A percentile compares a stretch with the other conserved stretches of the same genome.
Evolutionary conservation across 2,797 vertebrate genomes (phyloP).

Genomic region (Premnoplex brunnescens): DNA sequence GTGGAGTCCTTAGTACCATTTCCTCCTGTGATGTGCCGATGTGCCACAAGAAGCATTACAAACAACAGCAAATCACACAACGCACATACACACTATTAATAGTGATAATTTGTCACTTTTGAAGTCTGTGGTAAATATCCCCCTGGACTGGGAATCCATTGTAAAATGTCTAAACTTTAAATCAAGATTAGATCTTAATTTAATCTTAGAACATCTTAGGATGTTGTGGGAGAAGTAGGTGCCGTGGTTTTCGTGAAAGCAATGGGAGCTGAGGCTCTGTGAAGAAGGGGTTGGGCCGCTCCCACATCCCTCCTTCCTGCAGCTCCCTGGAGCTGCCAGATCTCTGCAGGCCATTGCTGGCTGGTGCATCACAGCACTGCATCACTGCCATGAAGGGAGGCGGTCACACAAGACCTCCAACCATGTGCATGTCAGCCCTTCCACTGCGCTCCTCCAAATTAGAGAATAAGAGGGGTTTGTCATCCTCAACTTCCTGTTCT

Average conservation of each 20-base stretch:
- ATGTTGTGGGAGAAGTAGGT: background rate
- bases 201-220: background rate
- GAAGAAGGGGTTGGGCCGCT: background rate
- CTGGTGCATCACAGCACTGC: background rate
- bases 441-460: background rate
- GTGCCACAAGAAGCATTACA: background rate
- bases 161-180: slow-evolving; percentile 1
- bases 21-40: background rate
- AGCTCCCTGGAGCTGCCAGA: background rate
- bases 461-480: background rate
- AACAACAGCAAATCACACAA: background rate
- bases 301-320: background rate
- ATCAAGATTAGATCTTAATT: background rate
- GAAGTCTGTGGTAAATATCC: background rate
- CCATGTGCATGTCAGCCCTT: background rate
- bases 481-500: background rate
- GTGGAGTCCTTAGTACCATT: background rate
- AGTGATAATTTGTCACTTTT: background rate
- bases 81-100: background rate
- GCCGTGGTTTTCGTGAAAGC: background rate
- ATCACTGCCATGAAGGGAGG: background rate
- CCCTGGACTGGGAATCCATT: background rate
- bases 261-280: background rate
- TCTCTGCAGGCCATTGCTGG: background rate
- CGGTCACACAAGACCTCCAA: background rate